A percentile compares a stretch with the other conserved stretches of the same genome.
Conservation (phyloP, 1,140 invertebrate genomes). For the Eueides isabella region DNA sequence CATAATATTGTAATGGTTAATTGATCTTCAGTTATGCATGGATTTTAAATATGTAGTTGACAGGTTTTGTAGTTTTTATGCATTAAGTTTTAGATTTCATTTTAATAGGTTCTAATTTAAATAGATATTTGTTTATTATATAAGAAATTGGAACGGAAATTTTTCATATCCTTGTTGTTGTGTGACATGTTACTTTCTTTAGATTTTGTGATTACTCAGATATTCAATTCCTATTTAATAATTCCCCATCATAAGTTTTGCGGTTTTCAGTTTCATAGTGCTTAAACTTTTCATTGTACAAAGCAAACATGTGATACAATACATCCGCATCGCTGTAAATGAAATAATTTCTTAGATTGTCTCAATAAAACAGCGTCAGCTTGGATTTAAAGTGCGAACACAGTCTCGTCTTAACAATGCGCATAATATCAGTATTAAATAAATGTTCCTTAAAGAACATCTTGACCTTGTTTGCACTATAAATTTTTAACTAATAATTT, state of each 20-base stretch:
- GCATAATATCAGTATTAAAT: neutral
- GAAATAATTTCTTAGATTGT: slow-evolving; percentile 6
- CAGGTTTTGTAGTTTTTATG: neutral
- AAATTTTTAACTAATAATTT: neutral
- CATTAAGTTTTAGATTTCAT: neutral
- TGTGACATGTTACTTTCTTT: neutral
- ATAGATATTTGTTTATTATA: neutral
- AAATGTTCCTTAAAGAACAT: no score
- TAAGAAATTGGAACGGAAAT: neutral
- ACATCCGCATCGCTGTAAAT: neutral
- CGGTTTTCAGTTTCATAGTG: neutral
- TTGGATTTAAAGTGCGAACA: neutral
- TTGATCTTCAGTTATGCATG: neutral
- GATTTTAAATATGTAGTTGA: neutral
- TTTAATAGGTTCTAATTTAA: neutral
- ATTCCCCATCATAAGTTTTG: neutral
- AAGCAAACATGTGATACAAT: slow-evolving; percentile 3
- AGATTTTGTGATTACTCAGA: neutral
- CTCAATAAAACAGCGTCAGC: neutral
- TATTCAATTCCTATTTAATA: neutral
- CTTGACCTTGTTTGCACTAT: neutral
- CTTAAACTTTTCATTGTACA: neutral
- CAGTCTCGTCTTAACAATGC: neutral
- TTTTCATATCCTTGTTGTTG: neutral
- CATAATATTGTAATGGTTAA: slow-evolving; percentile 6